Evolutionary conservation across 2,888 invertebrate species (phyloP).

Genomic region (Hemistola chrysoprasaria): DNA sequence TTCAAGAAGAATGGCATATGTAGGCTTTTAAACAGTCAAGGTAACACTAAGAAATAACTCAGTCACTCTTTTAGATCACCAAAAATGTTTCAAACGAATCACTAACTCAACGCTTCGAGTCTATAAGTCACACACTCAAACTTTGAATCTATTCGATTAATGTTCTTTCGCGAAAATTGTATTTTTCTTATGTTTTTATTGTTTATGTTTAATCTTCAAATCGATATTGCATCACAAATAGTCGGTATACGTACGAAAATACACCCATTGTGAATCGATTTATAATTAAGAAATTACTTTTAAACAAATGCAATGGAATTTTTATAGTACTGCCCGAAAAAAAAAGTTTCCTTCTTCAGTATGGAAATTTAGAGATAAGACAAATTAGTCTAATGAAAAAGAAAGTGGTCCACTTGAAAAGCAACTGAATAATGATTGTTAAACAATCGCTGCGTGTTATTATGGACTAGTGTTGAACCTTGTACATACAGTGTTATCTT

Average conservation of each 20-base stretch:
- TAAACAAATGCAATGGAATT: neutral
- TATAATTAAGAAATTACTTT: slow-evolving; percentile 1
- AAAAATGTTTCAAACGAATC: too few relatives aligned
- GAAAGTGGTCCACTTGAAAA: neutral
- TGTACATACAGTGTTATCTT: slow-evolving; percentile 19
- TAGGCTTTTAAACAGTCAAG: slow-evolving; percentile 58
- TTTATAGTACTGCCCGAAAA: too few relatives aligned
- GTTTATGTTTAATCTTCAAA: slow-evolving; percentile 22
- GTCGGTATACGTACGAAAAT: slow-evolving; percentile 70
- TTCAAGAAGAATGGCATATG: slow-evolving; percentile 70
- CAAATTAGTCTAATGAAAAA: too few relatives aligned
- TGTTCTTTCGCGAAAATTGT: too few relatives aligned
- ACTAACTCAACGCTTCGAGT: too few relatives aligned
- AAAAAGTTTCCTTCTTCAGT: too few relatives aligned
- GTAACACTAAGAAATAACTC: too few relatives aligned
- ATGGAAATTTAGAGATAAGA: too few relatives aligned
- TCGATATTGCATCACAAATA: slow-evolving; percentile 62
- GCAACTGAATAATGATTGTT: slow-evolving; percentile 18
- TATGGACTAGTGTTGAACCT: slow-evolving; percentile 6
- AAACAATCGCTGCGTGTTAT: slow-evolving; percentile 14
- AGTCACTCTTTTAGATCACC: too few relatives aligned
- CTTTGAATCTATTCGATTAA: too few relatives aligned
- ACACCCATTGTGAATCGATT: slow-evolving; percentile 62
- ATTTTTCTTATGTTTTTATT: too few relatives aligned
- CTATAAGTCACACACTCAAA: neutral